Evolutionary conservation across 2,797 vertebrate species (phyloP).

Genomic region (Sternarchorhynchus goeldii): DNA sequence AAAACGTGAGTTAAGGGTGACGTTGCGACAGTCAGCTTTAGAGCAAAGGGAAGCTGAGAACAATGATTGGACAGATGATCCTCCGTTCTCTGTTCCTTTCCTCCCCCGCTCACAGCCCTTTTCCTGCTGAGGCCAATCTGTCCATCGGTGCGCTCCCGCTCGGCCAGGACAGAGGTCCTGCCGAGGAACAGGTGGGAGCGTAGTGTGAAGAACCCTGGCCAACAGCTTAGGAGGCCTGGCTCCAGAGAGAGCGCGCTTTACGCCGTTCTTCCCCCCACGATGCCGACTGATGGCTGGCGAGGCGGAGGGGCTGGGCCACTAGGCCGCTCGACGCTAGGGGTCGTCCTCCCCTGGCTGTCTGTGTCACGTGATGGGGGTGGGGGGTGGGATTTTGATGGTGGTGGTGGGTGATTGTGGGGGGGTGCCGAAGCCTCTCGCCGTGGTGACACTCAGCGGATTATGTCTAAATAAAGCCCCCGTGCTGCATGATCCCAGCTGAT

Average conservation of each 20-base stretch:
- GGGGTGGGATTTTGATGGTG: not conserved
- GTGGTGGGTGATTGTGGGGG: constrained; percentile 47
- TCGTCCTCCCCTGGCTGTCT: constrained; percentile 41
- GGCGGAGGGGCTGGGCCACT: constrained; percentile 31
- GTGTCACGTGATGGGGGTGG: constrained; percentile 49
- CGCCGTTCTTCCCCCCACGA: constrained; percentile 26
- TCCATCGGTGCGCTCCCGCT: constrained; percentile 65
- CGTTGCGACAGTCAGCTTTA: not conserved
- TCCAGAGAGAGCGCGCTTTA: constrained; percentile 24
- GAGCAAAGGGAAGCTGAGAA: constrained; percentile 14
- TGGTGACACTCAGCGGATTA: constrained; percentile 68
- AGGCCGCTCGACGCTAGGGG: constrained; percentile 42
- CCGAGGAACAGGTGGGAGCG: constrained; percentile 59
- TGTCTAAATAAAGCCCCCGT: constrained; percentile 76
- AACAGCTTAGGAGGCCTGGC: constrained; percentile 36
- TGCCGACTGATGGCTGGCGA: not conserved
- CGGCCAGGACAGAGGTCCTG: constrained; percentile 55
- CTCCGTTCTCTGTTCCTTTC: constrained; percentile 28
- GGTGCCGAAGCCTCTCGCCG: constrained; percentile 51
- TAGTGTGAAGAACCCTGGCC: constrained; percentile 42
- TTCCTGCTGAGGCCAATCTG: constrained; percentile 75
- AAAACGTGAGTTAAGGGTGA: constrained; percentile 5
- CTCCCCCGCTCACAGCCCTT: constrained; percentile 3
- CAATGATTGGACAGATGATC: constrained; percentile 46
- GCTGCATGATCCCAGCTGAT: constrained; percentile 67